Conservation (phyloP, 2,113 vertebrate species). For the Gambusia affinis region DNA sequence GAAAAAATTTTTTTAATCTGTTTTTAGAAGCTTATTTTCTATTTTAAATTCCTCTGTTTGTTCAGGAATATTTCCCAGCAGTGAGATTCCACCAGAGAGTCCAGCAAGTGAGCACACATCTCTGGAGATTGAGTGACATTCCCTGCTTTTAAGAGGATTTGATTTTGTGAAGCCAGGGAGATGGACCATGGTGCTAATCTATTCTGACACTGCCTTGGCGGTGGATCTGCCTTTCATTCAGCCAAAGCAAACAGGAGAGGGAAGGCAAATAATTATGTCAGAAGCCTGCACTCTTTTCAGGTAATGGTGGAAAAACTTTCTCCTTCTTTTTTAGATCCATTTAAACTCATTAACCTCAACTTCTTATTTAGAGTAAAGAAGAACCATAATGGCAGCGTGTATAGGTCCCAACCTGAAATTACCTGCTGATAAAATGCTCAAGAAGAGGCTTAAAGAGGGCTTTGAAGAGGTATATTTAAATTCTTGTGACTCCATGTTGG, state of each 20-base stretch:
- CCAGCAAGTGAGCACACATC: conserved; percentile 67
- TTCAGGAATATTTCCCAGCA: conserved; percentile 65
- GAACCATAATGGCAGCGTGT: conserved; percentile 13
- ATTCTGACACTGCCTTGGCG: conserved; percentile 70
- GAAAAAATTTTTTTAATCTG: conserved; percentile 15
- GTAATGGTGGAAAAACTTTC: conserved; percentile 30
- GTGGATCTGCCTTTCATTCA: conserved; percentile 71
- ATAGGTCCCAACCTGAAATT: conserved; percentile 25
- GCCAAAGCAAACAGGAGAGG: conserved; percentile 65
- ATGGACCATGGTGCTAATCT: conserved; percentile 75
- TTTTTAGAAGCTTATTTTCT: conserved; percentile 50
- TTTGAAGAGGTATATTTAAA: conserved; percentile 54
- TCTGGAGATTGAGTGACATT: conserved; percentile 73
- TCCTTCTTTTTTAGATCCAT: conserved; percentile 27
- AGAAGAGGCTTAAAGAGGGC: conserved; percentile 34
- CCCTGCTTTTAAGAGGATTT: conserved; percentile 73
- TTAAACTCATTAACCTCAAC: conserved; percentile 24
- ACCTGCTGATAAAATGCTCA: conserved; percentile 49
- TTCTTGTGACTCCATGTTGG: conserved; percentile 57
- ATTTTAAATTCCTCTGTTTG: conserved; percentile 55
- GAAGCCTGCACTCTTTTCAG: conserved; percentile 30
- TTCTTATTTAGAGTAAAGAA: conserved; percentile 11
- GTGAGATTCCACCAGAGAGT: conserved; percentile 39
- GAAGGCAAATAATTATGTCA: conserved; percentile 43
- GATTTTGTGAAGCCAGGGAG: conserved; percentile 68